Percentiles rank a stretch among this genome's conserved stretches.
phyloP scores from a whole-genome alignment of 2,113 vertebrate species.

The Hoplias malabaricus region DNA sequence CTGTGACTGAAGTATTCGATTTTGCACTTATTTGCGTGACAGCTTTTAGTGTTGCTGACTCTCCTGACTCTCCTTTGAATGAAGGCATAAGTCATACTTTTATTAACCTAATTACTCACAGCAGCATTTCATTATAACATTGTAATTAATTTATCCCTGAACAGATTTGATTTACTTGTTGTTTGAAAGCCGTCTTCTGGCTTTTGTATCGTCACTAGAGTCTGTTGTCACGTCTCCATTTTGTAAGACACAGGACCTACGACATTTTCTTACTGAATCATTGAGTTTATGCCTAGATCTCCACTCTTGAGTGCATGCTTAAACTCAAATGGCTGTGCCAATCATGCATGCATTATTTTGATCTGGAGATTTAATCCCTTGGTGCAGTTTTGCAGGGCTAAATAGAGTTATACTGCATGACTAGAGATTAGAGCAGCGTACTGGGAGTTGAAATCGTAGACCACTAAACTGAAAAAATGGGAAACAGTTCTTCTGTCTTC shows the following conservation, averaged over 20 bases:
- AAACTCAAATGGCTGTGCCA: background rate
- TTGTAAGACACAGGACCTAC: background rate
- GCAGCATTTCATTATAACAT: constrained; percentile 3
- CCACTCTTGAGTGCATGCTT: background rate
- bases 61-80: background rate
- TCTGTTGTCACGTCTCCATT: background rate
- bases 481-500: background rate
- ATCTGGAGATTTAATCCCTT: background rate
- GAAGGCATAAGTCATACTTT: background rate
- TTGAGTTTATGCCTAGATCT: background rate
- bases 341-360: background rate
- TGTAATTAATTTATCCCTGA: background rate
- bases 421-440: background rate
- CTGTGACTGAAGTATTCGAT: background rate
- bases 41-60: background rate
- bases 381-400: background rate
- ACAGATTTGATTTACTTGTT: background rate
- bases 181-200: background rate
- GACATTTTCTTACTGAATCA: background rate
- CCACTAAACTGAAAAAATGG: background rate
- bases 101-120: background rate
- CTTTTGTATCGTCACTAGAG: background rate
- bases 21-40: background rate
- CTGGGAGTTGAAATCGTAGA: background rate
- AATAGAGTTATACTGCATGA: background rate